Base-by-base conservation (phyloP, 2,113 vertebrate species). In the Electrona antarctica region DNA sequence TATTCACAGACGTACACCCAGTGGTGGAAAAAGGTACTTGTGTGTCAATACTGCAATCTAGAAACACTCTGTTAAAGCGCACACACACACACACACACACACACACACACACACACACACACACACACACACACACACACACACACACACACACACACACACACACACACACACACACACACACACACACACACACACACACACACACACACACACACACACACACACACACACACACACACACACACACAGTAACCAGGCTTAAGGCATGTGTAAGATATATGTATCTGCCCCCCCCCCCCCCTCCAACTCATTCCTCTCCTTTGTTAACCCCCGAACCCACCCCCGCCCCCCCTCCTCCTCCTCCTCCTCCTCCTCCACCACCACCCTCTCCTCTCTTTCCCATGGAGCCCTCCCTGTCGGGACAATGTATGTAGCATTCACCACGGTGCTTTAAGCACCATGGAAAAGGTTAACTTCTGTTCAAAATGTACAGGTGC, bases 371-470 rank as follows among this genome's bases (percentile, higher is more conserved):
- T 67, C 64, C n/a, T n/a, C 21, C 21, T 21, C 21, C 21, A 1
- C 61, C 64, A 2, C 28, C 49, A 28, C 7, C 21, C 21, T 21
- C 47, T 69, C 67, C 70, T 73, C 58, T 48, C 56, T 50, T 67
- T 59, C 45, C 64, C 47, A 21, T 21, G 21, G 1, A 45, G 60
- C 41, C 33, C 77, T 58, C 47, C 65, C 58, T 52, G 69, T 46
- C 69, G 3, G 73, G 83, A 89, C 88, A 87, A 81, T 88, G 84
- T 87, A 81, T 88, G 84, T 87, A 70, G 71, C 78, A 86, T 88
- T 91, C 85, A 79, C 49, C 76, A 73, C 73, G 48, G 67, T 77
- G 81, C 77, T 50, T 56, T 63, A 82, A 87, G 79, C 67, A 74
- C 81, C 69, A 74, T 21, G 81, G 74, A 51, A 21, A 75, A 64